Conservation (phyloP, 2,113 vertebrate species). For the Dissostichus mawsoni region DNA sequence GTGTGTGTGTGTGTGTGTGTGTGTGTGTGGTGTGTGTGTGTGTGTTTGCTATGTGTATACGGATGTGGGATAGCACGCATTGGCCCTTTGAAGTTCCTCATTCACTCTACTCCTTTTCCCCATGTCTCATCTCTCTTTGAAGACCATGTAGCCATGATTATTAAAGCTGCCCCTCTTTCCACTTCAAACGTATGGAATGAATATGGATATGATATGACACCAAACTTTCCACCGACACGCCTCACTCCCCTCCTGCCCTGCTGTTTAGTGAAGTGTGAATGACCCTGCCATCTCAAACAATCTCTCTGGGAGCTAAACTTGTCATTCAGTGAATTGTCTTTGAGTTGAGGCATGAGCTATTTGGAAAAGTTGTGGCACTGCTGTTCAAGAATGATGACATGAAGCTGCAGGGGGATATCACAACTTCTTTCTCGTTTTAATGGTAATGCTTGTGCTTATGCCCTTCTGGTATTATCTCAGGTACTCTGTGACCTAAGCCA, state of each 20-base stretch:
- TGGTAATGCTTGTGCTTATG: not conserved
- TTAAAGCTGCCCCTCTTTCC: slow-evolving; percentile 70
- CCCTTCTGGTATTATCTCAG: slow-evolving; percentile 4
- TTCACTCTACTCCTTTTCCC: slow-evolving; percentile 69
- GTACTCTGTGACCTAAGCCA: slow-evolving; percentile 3
- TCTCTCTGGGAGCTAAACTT: slow-evolving; percentile 37
- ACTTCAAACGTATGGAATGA: slow-evolving; percentile 80
- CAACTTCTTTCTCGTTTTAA: not conserved
- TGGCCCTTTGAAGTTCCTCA: slow-evolving; percentile 79
- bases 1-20: slow-evolving; percentile 7
- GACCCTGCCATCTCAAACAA: not conserved
- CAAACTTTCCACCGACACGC: slow-evolving; percentile 46
- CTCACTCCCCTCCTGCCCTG: slow-evolving; percentile 27
- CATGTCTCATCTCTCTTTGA: slow-evolving; percentile 76
- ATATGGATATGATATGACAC: slow-evolving; percentile 70
- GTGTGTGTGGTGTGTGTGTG: slow-evolving; percentile 37
- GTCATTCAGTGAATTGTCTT: slow-evolving; percentile 37
- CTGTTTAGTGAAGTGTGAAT: slow-evolving; percentile 36
- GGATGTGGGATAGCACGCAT: slow-evolving; percentile 44
- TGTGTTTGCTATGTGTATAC: slow-evolving; percentile 51
- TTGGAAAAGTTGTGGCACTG: slow-evolving; percentile 23
- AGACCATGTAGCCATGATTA: slow-evolving; percentile 76
- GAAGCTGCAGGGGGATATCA: slow-evolving; percentile 5
- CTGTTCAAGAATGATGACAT: slow-evolving; percentile 13
- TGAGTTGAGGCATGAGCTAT: not conserved